Evolutionary conservation across 2,888 invertebrate species (phyloP), one percentile per base, ranked within the genome.

Genomic region (Ferdinandea cuprea): DNA sequence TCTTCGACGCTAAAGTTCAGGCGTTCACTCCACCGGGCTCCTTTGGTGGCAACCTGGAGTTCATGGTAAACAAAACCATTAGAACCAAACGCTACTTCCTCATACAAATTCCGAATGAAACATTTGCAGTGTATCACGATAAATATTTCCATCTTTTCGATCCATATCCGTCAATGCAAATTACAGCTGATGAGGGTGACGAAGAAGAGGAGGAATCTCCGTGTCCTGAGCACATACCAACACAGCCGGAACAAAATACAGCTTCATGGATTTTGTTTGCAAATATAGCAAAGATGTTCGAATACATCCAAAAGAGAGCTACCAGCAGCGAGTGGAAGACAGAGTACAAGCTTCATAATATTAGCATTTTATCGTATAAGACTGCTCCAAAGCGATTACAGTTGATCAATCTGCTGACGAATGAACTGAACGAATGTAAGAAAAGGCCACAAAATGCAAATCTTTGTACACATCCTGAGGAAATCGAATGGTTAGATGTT

Each of bases 91-190:
- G 90, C 74, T 94, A 93, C 86, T 92, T 94, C 32, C 89, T 95
- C 17, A 87, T 94, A 11, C 92, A 92, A 85, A 93, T 93, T 79
- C 91, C 93, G 0, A 91, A 92, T 63, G 91, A 92, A 32, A 93
- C 93, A 85, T 91, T 92, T 88, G 93, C 93, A 0, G 88, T 94
- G 19, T 93, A 93, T 83, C 92, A 92, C 76, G 93, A 93, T 48
- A 92, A 92, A 8, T 92, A 89, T 65, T 93, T 91, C 85, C 94
- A 94, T 86, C 87, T 94, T 1, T 95, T 94, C 86, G 94, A 94
- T 88, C 92, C 94, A 0, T 94, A 94, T 85, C 88, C 90, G 1
- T 90, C 92, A 5, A 89, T 90, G 89, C 87, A 87, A 5, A 0
- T 46, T 7, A 85, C 85, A 35, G 87, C 89, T 0, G 87, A 87